phyloP scores from a whole-genome alignment of 23 tunicate species.

The Oikopleura vanhoeffeni region DNA sequence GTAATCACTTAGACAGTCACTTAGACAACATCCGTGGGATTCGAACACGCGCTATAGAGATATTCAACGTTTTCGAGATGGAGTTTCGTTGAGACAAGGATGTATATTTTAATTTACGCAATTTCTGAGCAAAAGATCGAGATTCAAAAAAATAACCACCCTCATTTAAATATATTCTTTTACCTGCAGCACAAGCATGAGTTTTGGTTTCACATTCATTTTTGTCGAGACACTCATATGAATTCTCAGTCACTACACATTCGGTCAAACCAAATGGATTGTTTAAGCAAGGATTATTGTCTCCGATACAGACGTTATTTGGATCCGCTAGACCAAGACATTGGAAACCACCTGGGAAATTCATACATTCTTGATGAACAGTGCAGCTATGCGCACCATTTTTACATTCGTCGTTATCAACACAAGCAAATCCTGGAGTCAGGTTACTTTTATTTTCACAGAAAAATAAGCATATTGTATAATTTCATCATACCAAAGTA shows the following conservation, averaged over 20 bases:
- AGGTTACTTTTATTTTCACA: no score
- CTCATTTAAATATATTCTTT: no score
- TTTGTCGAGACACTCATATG: neutral
- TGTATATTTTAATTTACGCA: no score
- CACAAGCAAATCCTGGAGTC: neutral
- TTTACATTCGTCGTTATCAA: neutral
- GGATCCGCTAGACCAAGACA: neutral
- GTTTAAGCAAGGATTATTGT: neutral
- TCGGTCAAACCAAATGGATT: neutral
- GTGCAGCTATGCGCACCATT: neutral
- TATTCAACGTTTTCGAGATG: no score
- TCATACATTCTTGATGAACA: neutral
- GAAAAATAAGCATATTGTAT: no score
- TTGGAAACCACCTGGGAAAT: neutral
- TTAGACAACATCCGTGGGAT: no score
- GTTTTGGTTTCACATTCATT: neutral
- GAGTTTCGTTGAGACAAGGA: no score
- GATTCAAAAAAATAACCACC: no score
- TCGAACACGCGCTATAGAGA: no score
- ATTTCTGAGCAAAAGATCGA: no score
- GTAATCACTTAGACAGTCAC: no score
- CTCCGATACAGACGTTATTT: neutral
- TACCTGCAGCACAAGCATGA: neutral
- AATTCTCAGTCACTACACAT: neutral
- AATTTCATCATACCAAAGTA: no score